These are phyloP conservation scores for Agrochola circellaris DNA, from an alignment of 2,888 invertebrate species.

Conservation along the genomic window DNA sequence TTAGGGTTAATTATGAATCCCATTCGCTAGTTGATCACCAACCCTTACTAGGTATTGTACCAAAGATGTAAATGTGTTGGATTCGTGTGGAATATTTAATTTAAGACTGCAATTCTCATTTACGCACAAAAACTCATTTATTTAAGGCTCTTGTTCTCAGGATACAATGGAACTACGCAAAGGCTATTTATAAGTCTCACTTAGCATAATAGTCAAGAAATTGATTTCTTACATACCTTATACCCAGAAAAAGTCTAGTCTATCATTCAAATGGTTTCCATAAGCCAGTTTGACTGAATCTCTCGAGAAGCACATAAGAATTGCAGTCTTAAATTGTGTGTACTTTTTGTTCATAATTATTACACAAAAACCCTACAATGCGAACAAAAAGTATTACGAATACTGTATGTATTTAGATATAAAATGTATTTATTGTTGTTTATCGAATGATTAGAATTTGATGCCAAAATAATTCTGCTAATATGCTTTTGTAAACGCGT, in stretches of 20 bases:
- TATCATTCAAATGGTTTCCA: slow-evolving; percentile 5
- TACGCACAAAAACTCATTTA: background rate
- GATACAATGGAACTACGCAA: slow-evolving; percentile 13
- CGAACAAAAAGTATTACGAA: slow-evolving; percentile 51
- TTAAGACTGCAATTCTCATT: slow-evolving; percentile 70
- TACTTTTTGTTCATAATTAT: slow-evolving; percentile 62
- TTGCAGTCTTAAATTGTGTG: slow-evolving; percentile 61
- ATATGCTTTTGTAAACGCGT: slow-evolving; percentile 59
- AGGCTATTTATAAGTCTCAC: background rate
- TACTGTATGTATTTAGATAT: slow-evolving; percentile 59
- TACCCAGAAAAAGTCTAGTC: slow-evolving; percentile 43
- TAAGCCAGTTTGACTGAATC: background rate
- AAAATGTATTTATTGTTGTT: slow-evolving; percentile 74
- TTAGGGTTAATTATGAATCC: slow-evolving; percentile 64
- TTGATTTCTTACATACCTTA: background rate
- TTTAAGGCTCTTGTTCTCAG: background rate
- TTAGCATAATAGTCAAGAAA: slow-evolving; percentile 8
- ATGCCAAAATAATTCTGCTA: slow-evolving; percentile 81
- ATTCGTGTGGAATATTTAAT: slow-evolving; percentile 73
- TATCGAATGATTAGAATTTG: slow-evolving; percentile 73
- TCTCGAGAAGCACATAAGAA: slow-evolving; percentile 35
- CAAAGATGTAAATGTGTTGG: slow-evolving; percentile 90
- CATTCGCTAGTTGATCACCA: slow-evolving; percentile 73
- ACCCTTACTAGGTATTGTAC: slow-evolving; percentile 88
- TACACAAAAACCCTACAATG: slow-evolving; percentile 32